Percentiles rank a stretch among this genome's conserved stretches.
These are phyloP conservation scores for Octonoba sinensis DNA, from an alignment of 2,888 invertebrate species.

Conservation along the genomic window DNA sequence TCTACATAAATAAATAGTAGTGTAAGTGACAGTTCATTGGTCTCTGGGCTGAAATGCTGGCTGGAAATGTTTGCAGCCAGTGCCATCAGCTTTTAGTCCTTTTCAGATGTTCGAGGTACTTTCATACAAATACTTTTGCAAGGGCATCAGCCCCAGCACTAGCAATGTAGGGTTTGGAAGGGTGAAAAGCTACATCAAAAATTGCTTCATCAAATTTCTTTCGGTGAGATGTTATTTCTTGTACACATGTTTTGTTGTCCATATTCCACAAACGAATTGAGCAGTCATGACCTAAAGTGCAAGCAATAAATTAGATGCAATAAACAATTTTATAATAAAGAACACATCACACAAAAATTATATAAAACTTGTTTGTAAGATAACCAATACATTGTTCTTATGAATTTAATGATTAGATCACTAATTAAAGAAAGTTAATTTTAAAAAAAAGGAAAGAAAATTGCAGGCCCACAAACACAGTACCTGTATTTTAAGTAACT, in stretches of 20 bases:
- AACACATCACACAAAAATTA: background rate
- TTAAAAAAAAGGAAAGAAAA: background rate
- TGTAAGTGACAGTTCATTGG: slow-evolving; percentile 61
- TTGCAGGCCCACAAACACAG: too few species aligned
- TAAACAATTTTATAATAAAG: background rate
- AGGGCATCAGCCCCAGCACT: slow-evolving; percentile 99
- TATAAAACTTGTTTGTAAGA: too few species aligned
- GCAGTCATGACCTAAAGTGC: slow-evolving; percentile 75
- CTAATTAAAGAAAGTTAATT: too few species aligned
- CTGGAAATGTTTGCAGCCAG: slow-evolving; percentile 46
- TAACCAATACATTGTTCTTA: too few species aligned
- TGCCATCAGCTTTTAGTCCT: slow-evolving; percentile 26
- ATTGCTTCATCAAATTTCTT: slow-evolving; percentile 99
- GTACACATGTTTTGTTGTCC: slow-evolving; percentile 97
- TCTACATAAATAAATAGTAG: slow-evolving; percentile 60
- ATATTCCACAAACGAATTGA: slow-evolving; percentile 76
- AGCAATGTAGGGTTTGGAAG: slow-evolving; percentile 97
- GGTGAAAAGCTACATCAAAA: slow-evolving; percentile 99
- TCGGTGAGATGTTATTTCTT: slow-evolving; percentile 99
- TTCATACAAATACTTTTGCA: slow-evolving; percentile 96
- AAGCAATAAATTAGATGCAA: background rate
- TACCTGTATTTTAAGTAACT: too few species aligned
- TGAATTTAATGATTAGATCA: too few species aligned
- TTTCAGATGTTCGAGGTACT: slow-evolving; percentile 12
- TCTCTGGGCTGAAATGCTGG: slow-evolving; percentile 63